These are phyloP conservation scores for Potorous gilbertii DNA, from an alignment of 2,797 vertebrate species.

Conservation along the genomic window DNA sequence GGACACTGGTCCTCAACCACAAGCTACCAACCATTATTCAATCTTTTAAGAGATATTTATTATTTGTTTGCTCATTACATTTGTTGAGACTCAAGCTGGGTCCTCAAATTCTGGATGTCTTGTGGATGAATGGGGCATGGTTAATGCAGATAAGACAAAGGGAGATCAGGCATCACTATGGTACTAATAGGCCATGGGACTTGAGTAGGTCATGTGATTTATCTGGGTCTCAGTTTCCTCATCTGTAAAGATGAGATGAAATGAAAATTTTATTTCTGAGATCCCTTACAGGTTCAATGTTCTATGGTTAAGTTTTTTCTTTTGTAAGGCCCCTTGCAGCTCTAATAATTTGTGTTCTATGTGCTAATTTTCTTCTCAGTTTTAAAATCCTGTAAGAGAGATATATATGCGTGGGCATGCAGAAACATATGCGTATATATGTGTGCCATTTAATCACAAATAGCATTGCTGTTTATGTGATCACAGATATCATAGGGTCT, in stretches of 20 bases:
- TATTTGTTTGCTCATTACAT: not conserved
- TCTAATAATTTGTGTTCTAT: not conserved
- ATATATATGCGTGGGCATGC: not conserved
- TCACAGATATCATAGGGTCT: not conserved
- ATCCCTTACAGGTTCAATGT: not conserved
- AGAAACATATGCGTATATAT: not conserved
- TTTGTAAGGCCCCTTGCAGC: not conserved
- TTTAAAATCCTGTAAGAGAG: not conserved
- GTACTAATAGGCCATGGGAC: not conserved
- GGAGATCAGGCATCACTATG: not conserved
- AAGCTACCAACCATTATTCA: not conserved
- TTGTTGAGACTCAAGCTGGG: not conserved
- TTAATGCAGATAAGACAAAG: not conserved
- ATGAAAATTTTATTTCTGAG: not conserved
- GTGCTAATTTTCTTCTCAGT: too few relatives aligned
- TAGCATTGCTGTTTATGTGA: not conserved
- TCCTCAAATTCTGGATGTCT: not conserved
- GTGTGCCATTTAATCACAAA: not conserved
- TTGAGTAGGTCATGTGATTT: too few relatives aligned
- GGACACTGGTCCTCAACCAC: not conserved
- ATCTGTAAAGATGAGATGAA: not conserved
- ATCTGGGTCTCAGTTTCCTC: not conserved
- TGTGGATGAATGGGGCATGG: not conserved
- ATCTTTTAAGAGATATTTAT: not conserved
- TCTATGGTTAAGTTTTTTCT: not conserved